Evolutionary conservation across 2,113 vertebrate genomes (phyloP), one percentile per base, ranked within the genome.

Genomic region (Marmota monax): DNA sequence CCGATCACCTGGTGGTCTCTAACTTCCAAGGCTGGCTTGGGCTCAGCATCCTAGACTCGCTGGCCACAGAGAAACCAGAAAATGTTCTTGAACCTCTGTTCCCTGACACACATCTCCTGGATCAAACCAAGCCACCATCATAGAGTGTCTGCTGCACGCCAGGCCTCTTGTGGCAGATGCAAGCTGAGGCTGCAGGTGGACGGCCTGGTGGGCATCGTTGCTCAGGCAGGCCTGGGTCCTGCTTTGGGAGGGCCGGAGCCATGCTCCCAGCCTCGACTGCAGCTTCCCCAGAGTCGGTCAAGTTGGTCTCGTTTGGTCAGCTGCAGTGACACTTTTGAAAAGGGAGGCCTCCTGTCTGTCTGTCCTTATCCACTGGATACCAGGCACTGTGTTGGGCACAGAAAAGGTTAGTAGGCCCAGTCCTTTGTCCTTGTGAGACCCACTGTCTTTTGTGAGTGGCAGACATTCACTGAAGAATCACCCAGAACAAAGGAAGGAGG

Each of bases 371-470:
- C 25, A 0, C 42, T 37, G 0, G 0, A 2, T 37, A 53, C 83
- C 27, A 9, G 78, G 29, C 74, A 32, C 76, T 10, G 12, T 20
- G 74, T 29, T 14, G 8, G 8, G 8, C 39, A 2, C 3, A 39
- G 53, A 1, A 23, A 45, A 45, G 1, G 0, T 2, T 22, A 20
- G 5, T 0, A n/a, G 53, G 23, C 17, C 3, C 1, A 45, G 73
- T 9, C 63, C 51, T 80, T 42, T 51, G 51, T 79, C 48, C 29
- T 73, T 4, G 1, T 5, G 90, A 51, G 32, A 42, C 27, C 37
- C 56, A 17, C 4, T 2, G 11, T 51, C 76, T 42, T 29, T 20
- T 0, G 20, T 45, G 27, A 91, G 77, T 69, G 34, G 37, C n/a
- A 48, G 53, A 32, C 53, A 0, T 10, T 3, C 4, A 2, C 3